Evolutionary conservation across 2,113 vertebrate genomes (phyloP).

Genomic region (Chrysemys picta): DNA sequence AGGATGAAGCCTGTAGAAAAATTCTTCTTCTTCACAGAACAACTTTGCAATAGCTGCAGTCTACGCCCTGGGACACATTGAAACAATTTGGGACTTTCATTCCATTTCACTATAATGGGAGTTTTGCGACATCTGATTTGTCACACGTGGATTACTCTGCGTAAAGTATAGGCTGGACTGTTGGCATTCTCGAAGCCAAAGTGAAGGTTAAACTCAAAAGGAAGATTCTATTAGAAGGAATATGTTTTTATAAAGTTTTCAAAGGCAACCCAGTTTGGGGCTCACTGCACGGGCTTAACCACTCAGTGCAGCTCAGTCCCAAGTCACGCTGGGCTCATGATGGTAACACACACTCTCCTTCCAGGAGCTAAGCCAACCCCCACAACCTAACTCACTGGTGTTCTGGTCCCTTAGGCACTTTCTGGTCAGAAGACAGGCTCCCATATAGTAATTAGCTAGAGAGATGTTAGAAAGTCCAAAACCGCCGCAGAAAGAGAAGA

Average conservation of each 20-base stretch:
- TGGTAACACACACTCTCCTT: slow-evolving; percentile 73
- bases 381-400: slow-evolving; percentile 55
- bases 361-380: slow-evolving; percentile 60
- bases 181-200: slow-evolving; percentile 61
- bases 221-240: slow-evolving; percentile 52
- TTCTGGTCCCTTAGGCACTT: slow-evolving; percentile 66
- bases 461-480: slow-evolving; percentile 34
- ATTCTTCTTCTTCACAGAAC: slow-evolving; percentile 53
- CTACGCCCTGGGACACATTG: slow-evolving; percentile 56
- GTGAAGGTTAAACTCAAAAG: slow-evolving; percentile 59
- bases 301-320: slow-evolving; percentile 37
- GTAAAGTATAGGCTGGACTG: slow-evolving; percentile 62
- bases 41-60: slow-evolving; percentile 49
- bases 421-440: slow-evolving; percentile 59
- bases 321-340: slow-evolving; percentile 67
- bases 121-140: slow-evolving; percentile 45
- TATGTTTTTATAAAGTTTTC: slow-evolving; percentile 70
- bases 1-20: slow-evolving; percentile 29
- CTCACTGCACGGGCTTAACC: slow-evolving; percentile 47
- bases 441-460: neutral
- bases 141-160: slow-evolving; percentile 51
- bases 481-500: slow-evolving; percentile 21
- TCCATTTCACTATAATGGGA: slow-evolving; percentile 66
- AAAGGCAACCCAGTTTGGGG: slow-evolving; percentile 62
- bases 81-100: slow-evolving; percentile 70